A percentile compares a stretch with the other conserved stretches of the same genome.
Conservation (phyloP, 2,888 invertebrate species). For the Ormyrus pomaceus region DNA sequence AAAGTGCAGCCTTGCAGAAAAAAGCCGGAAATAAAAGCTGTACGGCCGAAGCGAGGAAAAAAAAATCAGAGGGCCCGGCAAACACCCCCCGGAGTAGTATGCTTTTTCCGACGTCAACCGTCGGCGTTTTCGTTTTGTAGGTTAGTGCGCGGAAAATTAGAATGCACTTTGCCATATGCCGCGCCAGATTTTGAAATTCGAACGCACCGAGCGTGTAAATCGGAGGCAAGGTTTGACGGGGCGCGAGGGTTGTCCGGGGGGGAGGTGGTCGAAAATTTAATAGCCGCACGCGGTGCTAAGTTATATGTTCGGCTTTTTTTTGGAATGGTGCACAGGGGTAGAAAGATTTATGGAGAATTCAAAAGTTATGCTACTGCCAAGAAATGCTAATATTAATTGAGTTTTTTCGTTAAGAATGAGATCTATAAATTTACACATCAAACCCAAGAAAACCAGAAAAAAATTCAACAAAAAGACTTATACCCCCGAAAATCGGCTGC, state of each 20-base stretch:
- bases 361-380: no score
- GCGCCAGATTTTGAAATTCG: conserved; percentile 38
- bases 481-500: background rate
- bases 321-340: background rate
- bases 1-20: conserved; percentile 20
- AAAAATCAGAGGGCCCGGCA: background rate
- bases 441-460: background rate
- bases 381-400: background rate
- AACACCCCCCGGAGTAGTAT: conserved; percentile 2
- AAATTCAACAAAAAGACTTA: background rate
- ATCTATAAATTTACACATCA: no score
- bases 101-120: conserved; percentile 8
- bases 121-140: background rate
- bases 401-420: background rate
- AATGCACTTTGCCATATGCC: conserved; percentile 7
- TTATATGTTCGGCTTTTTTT: no score
- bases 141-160: background rate
- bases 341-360: conserved; percentile 1
- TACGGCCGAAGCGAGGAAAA: background rate
- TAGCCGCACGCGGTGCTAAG: no score
- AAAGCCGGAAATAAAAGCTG: conserved; percentile 38
- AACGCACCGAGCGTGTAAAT: conserved; percentile 42
- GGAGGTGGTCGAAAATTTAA: no score
- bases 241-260: background rate
- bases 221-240: conserved; percentile 8